phyloP scores from a whole-genome alignment of 2,888 invertebrate genomes.

The Cabera pusaria region DNA sequence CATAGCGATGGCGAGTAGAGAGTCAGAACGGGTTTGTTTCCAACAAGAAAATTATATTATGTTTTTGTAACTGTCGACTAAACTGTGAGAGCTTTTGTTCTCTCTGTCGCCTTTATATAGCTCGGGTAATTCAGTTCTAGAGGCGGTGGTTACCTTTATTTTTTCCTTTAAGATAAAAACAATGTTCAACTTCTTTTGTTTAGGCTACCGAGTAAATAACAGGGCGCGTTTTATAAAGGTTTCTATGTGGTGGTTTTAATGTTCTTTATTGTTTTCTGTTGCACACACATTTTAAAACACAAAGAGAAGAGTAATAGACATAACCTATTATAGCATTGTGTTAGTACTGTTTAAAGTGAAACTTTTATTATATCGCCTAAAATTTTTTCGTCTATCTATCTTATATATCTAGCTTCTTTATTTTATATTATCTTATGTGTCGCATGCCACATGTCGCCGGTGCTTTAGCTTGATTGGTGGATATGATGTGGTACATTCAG shows the following conservation, averaged over 20 bases:
- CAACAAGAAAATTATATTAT: constrained; percentile 23
- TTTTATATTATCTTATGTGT: too few species aligned
- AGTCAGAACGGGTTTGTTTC: constrained; percentile 16
- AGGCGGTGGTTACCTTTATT: constrained; percentile 7
- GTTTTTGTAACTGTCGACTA: too few species aligned
- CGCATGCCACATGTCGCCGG: too few species aligned
- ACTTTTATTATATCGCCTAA: too few species aligned
- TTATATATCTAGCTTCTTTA: too few species aligned
- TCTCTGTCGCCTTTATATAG: constrained; percentile 7
- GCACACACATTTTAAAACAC: neutral
- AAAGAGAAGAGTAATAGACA: too few species aligned
- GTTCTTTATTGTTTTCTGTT: neutral
- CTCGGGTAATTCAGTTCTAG: constrained; percentile 13
- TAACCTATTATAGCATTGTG: too few species aligned
- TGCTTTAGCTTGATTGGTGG: too few species aligned
- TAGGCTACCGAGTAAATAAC: neutral
- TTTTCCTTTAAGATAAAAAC: constrained; percentile 15
- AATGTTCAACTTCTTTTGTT: constrained; percentile 9
- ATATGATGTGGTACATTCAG: too few species aligned
- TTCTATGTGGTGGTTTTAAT: constrained; percentile 1
- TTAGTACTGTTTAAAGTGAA: too few species aligned
- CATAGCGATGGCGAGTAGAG: constrained; percentile 17
- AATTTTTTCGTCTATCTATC: too few species aligned
- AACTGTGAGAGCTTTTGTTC: constrained; percentile 12
- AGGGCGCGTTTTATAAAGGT: neutral